Base-by-base conservation (phyloP, 2,113 vertebrate species). In the Gopherus evgoodei region DNA sequence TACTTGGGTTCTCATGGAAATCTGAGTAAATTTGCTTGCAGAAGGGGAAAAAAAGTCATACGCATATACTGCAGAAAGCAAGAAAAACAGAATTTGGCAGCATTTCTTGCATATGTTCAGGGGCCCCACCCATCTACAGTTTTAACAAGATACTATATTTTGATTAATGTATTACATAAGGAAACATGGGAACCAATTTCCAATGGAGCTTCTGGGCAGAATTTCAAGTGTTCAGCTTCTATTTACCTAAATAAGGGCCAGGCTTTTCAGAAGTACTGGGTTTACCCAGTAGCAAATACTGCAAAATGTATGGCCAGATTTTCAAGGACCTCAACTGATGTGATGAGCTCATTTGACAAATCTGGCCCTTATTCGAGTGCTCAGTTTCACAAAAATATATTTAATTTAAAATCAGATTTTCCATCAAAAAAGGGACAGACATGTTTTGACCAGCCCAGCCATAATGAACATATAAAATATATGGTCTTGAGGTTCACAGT, bases 1-100 rank as follows among this genome's bases (percentile, higher is more conserved):
- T 17, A 81, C 42, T 38, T 84, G 86, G 65, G 11, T 89, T 49
- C 42, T 29, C 65, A 27, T 53, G 31, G 49, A 69, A 81, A 81
- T 1, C 1, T n/a, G 19, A 83, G 35, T 53, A 35, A 54, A 62
- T 31, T 59, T 75, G 50, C 69, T 50, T 22, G 29, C 1, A 0
- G 35, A 7, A 7, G 38, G 10, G 9, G 17, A 0, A 3, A 2
- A 2, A 17, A 3, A 21, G 5, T 11, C 25, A 50, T 6, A 3
- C 22, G 62, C 42, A 21, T 16, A 21, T n/a, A 12, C 25, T 69
- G 29, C n/a, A 44, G 44, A 54, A 75, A 17, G 19, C 7, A 44
- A 9, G 38, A 76, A 52, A 53, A 90, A 88, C 53, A 52, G 53
- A 76, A 90, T 17, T 24, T 3, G 9, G 38, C 89, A 62, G 14